A percentile compares a stretch with the other conserved stretches of the same genome.
These are phyloP conservation scores for Nomia melanderi DNA, from an alignment of 1,140 invertebrate species.

Conservation along the genomic window DNA sequence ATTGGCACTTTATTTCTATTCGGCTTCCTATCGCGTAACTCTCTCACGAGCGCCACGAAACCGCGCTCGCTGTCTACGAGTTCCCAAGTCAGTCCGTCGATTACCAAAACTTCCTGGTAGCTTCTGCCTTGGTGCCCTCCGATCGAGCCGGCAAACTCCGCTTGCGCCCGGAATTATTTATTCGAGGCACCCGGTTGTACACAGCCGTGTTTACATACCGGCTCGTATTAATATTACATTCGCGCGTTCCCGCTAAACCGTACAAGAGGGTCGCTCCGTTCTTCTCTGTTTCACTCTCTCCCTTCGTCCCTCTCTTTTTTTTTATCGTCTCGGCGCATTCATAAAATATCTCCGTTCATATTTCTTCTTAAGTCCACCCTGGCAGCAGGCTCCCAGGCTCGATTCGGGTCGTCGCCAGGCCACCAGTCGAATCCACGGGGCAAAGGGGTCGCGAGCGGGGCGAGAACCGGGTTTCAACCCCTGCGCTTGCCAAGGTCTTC, in stretches of 20 bases:
- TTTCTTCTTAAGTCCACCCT: slow-evolving; percentile 31
- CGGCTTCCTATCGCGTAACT: not conserved
- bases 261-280: not conserved
- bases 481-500: not conserved
- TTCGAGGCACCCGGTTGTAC: slow-evolving; percentile 12
- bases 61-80: too few species aligned
- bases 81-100: not conserved
- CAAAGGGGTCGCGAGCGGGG: slow-evolving; percentile 16
- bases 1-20: too few species aligned
- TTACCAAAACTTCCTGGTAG: not conserved
- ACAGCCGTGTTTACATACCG: slow-evolving; percentile 36
- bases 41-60: not conserved
- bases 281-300: not conserved
- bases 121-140: not conserved
- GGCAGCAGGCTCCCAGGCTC: slow-evolving; percentile 24
- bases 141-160: not conserved
- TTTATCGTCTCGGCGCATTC: slow-evolving; percentile 11
- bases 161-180: slow-evolving; percentile 34
- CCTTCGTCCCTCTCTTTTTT: not conserved
- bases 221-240: slow-evolving; percentile 23
- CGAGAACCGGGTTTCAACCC: slow-evolving; percentile 28
- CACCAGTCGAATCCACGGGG: slow-evolving; percentile 23
- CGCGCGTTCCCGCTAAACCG: slow-evolving; percentile 8
- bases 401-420: slow-evolving; percentile 8
- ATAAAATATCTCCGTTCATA: slow-evolving; percentile 42